Percentiles rank a stretch among this genome's conserved stretches.
Evolutionary conservation across 2,888 invertebrate species (phyloP).

Genomic region (Anagyrus pseudococci): DNA sequence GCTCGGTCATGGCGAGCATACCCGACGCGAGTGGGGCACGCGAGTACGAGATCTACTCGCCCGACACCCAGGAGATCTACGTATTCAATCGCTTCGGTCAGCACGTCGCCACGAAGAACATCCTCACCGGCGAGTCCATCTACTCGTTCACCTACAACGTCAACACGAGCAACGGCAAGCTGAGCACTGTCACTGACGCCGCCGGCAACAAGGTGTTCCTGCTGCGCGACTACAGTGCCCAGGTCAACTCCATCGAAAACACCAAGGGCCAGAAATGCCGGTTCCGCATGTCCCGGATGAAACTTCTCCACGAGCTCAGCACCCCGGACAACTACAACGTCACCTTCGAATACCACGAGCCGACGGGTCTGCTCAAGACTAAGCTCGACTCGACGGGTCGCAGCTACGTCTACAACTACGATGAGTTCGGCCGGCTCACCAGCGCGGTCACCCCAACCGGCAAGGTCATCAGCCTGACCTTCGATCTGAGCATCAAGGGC

Average conservation of each 20-base stretch:
- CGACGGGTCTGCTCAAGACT: constrained; percentile 86
- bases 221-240: constrained; percentile 81
- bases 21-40: constrained; percentile 83
- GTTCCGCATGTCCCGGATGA: constrained; percentile 90
- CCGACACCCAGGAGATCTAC: constrained; percentile 94
- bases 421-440: constrained; percentile 90
- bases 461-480: constrained; percentile 84
- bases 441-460: constrained; percentile 96
- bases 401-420: constrained; percentile 92
- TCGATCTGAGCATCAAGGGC: constrained; percentile 89
- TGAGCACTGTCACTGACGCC: constrained; percentile 92
- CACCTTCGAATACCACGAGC: constrained; percentile 91
- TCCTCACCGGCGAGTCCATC: constrained; percentile 91
- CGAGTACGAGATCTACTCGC: constrained; percentile 93
- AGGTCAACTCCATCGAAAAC: constrained; percentile 93
- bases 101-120: constrained; percentile 91
- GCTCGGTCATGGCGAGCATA: constrained; percentile 88
- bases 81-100: constrained; percentile 94
- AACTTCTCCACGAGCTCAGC: constrained; percentile 87
- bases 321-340: constrained; percentile 94
- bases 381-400: constrained; percentile 89
- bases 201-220: constrained; percentile 89
- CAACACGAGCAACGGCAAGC: constrained; percentile 93
- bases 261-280: constrained; percentile 92
- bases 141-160: constrained; percentile 96